Evolutionary conservation across 35 echinoderm and acorn worm genomes (phyloP), one percentile per base, ranked within the genome.

Genomic region (Patiria miniata): DNA sequence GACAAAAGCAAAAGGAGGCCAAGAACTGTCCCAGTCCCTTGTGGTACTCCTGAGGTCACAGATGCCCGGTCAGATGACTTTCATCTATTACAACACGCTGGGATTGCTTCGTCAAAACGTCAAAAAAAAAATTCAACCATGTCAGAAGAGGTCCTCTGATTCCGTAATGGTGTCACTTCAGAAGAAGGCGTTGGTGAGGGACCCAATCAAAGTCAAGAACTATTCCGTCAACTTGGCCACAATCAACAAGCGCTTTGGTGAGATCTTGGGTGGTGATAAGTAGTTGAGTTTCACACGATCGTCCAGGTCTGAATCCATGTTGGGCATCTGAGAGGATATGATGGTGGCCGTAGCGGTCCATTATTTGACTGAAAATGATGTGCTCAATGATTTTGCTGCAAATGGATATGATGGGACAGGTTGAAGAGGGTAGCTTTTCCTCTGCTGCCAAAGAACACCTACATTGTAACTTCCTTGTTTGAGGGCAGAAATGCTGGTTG

Each of bases 11-110:
- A 23, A 1, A 90, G 82, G 34, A 87, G 92, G 6, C 85, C 86
- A 19, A 92, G 78, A 7, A 91, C 89, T 59, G 78, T 95, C n/a
- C n/a, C n/a, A n/a, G n/a, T n/a, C 23, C 79, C 93, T 81, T 91
- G 84, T 2, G 93, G 89, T 0, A 91, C 86, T 60, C 93, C 93
- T 44, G 90, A 88, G 2, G 79, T 84, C 7, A 91, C 83, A 1
- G 55, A 22, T 37, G 10, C 37, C 84, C 51, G 82, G 17, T 87
- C 81, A 40, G 93, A 95, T 0, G 77, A 42, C 37, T 50, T 5
- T 78, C 79, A 32, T 95, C 58, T 16, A 95, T 44, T 6, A 82
- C 60, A 2, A 95, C 85, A 16, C 85, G 33, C 68, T 91, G 85
- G 7, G 23, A 54, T 22, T 68, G 47, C 14, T 86, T 73, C n/a